Evolutionary conservation across 1,140 invertebrate genomes (phyloP).

Genomic region (Leptoteleia sp.): DNA sequence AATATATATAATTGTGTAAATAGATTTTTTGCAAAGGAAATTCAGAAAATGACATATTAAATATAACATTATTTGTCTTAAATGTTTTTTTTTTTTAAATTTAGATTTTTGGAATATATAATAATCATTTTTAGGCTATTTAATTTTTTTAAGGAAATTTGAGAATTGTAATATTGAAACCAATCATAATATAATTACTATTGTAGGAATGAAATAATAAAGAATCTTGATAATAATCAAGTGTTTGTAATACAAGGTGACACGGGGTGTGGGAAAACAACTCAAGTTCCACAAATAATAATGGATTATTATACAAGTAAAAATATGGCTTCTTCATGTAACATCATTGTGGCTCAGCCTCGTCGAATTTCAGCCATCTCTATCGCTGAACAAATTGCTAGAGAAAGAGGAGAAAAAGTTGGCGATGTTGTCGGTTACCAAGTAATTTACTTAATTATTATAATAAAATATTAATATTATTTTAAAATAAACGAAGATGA

Average conservation of each 20-base stretch:
- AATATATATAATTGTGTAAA: not conserved
- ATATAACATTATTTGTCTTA: not conserved
- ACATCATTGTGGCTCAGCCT: slow-evolving; percentile 95
- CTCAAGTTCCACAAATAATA: slow-evolving; percentile 95
- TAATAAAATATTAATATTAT: not conserved
- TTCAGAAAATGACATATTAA: no score
- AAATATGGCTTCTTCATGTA: slow-evolving; percentile 80
- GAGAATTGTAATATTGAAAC: no score
- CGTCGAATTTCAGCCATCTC: slow-evolving; percentile 94
- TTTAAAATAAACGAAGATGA: not conserved
- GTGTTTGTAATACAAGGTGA: slow-evolving; percentile 91
- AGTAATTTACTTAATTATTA: no score
- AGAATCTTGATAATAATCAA: slow-evolving; percentile 74
- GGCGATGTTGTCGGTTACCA: slow-evolving; percentile 94
- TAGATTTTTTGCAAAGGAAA: no score
- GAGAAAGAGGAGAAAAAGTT: slow-evolving; percentile 89
- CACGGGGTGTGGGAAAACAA: slow-evolving; percentile 94
- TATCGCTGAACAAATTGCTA: slow-evolving; percentile 91
- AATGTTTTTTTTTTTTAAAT: no score
- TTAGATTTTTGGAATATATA: no score
- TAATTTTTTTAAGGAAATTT: no score
- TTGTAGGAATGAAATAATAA: slow-evolving; percentile 68
- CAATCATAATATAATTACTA: not conserved
- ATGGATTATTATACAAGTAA: slow-evolving; percentile 85
- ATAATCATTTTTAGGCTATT: no score